Evolutionary conservation across 2,888 invertebrate species (phyloP), one percentile per base, ranked within the genome.

Genomic region (Erebia ligea): DNA sequence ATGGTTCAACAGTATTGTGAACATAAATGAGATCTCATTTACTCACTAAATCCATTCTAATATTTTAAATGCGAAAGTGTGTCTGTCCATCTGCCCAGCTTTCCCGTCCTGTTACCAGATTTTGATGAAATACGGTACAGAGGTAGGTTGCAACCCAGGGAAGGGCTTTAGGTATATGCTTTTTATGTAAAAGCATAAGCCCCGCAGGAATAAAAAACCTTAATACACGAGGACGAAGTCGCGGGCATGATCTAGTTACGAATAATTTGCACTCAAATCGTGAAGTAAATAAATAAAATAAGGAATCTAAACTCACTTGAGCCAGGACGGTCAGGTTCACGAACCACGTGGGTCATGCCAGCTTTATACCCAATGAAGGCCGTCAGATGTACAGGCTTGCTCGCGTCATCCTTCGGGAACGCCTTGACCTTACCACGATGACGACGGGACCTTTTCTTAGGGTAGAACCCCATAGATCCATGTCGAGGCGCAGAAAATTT

Each of bases 401-500:
- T 96, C 45, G 97, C 94, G 89, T 99, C 99, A 96, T 99, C 99
- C 88, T 98, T 99, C 48, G 99, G 99, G 95, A 99, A 99, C 69
- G 99, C 98, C 98, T 99, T 99, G 77, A 98, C 98, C 94, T 99
- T 99, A 82, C 99, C 99, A 94, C 99, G 97, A 95, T 99, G 99
- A 86, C 99, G 97, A 79, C 96, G 96, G 79, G 98, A 97, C 80
- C 99, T 96, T 94, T 99, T 99, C 94, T 99, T 99, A 85, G 99
- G 99, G 94, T 99, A 97, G 95, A 99, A 99, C 82, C 99, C 99
- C 98, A 99, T 98, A 70, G 99, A 99, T 84, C 99, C 99, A 96
- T 99, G 99, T 82, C 99, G 98, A 82, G 99, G 99, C 59, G 99
- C 99, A 87, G 99, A 99, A 94, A 99, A 99, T 92, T 99, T 99